Evolutionary conservation across 2,888 invertebrate genomes (phyloP).

Genomic region (Margaritifera margaritifera): DNA sequence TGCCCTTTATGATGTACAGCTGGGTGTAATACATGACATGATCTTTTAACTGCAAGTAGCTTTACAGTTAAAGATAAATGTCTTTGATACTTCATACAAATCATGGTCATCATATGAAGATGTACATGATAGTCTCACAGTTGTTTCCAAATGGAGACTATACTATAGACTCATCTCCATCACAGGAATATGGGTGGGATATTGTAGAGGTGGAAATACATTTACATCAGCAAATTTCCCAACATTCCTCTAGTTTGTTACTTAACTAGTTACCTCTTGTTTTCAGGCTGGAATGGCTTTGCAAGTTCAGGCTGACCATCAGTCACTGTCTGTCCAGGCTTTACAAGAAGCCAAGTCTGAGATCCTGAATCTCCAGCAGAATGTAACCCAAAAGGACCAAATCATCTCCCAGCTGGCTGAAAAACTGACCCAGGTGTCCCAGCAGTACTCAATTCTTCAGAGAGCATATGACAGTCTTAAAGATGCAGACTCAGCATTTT

Average conservation of each 20-base stretch:
- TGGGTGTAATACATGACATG: too few species aligned
- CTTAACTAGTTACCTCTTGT: neutral
- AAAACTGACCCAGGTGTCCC: constrained; percentile 30
- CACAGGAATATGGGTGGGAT: too few species aligned
- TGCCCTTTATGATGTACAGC: too few species aligned
- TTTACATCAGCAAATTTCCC: too few species aligned
- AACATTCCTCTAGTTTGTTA: neutral
- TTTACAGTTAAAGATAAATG: too few species aligned
- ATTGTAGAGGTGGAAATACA: too few species aligned
- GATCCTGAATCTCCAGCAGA: constrained; percentile 59
- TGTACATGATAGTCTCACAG: too few species aligned
- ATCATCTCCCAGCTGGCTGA: constrained; percentile 38
- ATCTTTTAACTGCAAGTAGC: too few species aligned
- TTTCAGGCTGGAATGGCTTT: constrained; percentile 64
- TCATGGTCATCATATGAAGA: too few species aligned
- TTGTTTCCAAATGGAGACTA: too few species aligned
- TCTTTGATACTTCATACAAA: too few species aligned
- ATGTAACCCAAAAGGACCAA: constrained; percentile 46
- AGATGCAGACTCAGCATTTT: neutral
- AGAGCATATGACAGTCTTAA: constrained; percentile 14
- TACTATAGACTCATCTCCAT: too few species aligned
- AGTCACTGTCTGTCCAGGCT: constrained; percentile 53
- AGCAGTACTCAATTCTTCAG: constrained; percentile 33
- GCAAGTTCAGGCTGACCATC: constrained; percentile 53
- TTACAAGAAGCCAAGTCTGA: constrained; percentile 66